A percentile compares a stretch with the other conserved stretches of the same genome.
These are phyloP conservation scores for Tortrix viridana DNA, from an alignment of 2,888 invertebrate species.

Conservation along the genomic window DNA sequence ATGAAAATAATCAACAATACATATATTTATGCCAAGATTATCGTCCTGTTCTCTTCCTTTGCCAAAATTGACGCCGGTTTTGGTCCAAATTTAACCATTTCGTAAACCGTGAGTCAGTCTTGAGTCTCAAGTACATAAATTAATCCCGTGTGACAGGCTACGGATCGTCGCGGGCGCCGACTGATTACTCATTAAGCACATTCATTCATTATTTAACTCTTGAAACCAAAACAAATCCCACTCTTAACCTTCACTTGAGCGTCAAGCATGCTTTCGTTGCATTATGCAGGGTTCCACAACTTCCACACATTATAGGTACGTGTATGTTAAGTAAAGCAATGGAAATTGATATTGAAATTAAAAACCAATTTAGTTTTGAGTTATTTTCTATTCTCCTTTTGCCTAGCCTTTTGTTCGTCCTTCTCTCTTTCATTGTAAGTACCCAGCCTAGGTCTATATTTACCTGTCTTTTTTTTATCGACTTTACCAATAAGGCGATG, in stretches of 20 bases:
- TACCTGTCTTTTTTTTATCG: too few relatives aligned
- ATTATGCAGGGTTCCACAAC: constrained; percentile 18
- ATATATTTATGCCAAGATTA: constrained; percentile 1
- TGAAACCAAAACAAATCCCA: constrained; percentile 36
- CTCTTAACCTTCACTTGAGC: constrained; percentile 28
- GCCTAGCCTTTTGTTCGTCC: too few relatives aligned
- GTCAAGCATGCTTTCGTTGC: not conserved
- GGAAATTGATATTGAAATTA: too few relatives aligned
- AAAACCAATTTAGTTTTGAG: too few relatives aligned
- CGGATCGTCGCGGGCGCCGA: constrained; percentile 43
- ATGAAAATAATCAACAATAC: too few relatives aligned
- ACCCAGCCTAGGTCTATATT: too few relatives aligned
- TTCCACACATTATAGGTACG: not conserved
- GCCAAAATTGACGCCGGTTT: constrained; percentile 25
- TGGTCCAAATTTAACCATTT: constrained; percentile 49
- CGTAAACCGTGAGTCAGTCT: constrained; percentile 55
- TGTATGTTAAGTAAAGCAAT: not conserved
- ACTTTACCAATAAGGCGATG: too few relatives aligned
- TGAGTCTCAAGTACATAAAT: constrained; percentile 45
- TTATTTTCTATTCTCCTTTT: too few relatives aligned
- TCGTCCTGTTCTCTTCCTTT: not conserved
- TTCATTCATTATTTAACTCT: constrained; percentile 38
- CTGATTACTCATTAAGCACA: constrained; percentile 36
- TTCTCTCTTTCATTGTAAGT: too few relatives aligned
- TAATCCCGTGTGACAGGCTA: constrained; percentile 47